These are phyloP conservation scores for Nycticebus coucang DNA, from an alignment of 2,113 vertebrate species.

Conservation along the genomic window DNA sequence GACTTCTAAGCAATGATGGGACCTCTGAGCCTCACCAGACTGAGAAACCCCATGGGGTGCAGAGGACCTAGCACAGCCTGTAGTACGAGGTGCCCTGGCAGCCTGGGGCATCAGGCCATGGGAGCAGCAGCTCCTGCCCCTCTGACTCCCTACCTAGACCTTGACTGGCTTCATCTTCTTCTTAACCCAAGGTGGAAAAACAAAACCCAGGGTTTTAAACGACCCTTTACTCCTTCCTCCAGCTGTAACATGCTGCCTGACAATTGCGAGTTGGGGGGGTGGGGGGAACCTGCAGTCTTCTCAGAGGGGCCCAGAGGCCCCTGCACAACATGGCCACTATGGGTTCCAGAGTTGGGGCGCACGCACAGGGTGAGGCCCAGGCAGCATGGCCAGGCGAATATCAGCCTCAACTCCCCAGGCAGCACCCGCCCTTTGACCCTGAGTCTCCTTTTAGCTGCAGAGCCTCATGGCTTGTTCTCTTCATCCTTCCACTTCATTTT, in stretches of 20 bases:
- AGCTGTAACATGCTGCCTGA: not conserved
- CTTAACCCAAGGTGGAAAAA: not conserved
- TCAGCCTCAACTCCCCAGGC: not conserved
- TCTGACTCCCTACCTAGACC: not conserved
- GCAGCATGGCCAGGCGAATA: fast-evolving
- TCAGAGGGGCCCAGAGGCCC: not conserved
- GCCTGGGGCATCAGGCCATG: not conserved
- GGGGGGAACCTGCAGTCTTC: not conserved
- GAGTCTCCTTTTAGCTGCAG: not conserved
- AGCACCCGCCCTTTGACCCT: not conserved
- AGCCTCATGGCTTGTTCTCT: not conserved
- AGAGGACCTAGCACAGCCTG: not conserved
- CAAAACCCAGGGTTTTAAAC: not conserved
- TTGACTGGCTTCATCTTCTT: not conserved
- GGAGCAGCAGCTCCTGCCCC: not conserved
- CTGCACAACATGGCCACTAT: not conserved
- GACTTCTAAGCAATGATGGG: not conserved
- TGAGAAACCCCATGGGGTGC: fast-evolving
- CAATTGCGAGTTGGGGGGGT: not conserved
- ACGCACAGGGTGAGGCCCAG: not conserved
- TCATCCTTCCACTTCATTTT: not conserved
- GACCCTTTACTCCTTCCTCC: not conserved
- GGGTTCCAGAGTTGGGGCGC: not conserved
- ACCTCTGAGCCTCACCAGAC: not conserved
- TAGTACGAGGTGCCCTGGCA: not conserved